Evolutionary conservation across 2,797 vertebrate genomes (phyloP).

Genomic region (Halcyon chelicuti): DNA sequence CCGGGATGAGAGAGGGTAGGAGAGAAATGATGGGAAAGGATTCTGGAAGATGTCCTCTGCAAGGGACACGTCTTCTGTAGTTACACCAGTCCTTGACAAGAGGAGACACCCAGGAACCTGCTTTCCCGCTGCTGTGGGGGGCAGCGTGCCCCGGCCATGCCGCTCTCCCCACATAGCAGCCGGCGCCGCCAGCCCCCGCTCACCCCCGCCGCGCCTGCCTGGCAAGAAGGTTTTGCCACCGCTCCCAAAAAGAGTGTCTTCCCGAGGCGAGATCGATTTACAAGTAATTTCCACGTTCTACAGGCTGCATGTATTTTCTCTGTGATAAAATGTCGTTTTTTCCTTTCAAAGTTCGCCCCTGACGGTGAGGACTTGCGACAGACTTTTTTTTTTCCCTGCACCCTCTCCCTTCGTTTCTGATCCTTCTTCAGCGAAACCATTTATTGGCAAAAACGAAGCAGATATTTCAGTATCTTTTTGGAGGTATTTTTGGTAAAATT

Average conservation of each 20-base stretch:
- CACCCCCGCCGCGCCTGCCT: neutral
- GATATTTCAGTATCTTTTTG: neutral
- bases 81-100: neutral
- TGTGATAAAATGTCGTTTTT: neutral
- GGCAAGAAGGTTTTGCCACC: neutral
- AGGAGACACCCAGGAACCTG: neutral
- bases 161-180: neutral
- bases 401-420: neutral
- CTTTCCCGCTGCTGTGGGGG: fast-evolving
- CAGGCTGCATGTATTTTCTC: neutral
- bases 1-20: neutral
- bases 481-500: neutral
- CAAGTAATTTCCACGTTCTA: neutral
- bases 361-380: neutral
- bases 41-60: neutral
- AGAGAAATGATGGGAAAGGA: neutral
- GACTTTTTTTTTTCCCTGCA: neutral
- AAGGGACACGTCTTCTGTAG: neutral
- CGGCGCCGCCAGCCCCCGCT: neutral
- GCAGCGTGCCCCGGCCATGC: neutral
- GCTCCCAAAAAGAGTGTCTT: neutral
- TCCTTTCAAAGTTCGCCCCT: neutral
- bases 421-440: neutral
- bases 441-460: neutral
- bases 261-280: neutral